phyloP scores from a whole-genome alignment of 2,113 vertebrate genomes.

The Catharus bicknelli region DNA sequence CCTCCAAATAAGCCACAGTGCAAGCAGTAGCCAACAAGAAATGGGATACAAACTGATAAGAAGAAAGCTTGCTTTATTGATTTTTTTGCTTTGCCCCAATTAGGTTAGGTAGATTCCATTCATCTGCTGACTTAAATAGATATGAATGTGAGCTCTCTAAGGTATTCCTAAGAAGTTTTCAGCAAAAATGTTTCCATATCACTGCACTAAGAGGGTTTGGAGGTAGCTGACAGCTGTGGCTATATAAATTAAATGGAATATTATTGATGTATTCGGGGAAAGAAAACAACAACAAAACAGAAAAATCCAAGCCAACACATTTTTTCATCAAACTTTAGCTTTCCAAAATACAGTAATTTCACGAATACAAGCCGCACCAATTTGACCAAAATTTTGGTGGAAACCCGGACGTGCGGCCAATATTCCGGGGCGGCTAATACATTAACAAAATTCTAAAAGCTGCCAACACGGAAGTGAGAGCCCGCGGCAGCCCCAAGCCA shows the following conservation, averaged over 20 bases:
- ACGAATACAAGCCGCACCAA: too few species aligned
- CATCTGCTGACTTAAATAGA: constrained; percentile 55
- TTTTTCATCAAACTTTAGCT: not conserved
- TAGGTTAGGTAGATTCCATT: constrained; percentile 63
- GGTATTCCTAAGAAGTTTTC: constrained; percentile 66
- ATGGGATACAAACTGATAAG: constrained; percentile 4
- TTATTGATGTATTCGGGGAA: constrained; percentile 38
- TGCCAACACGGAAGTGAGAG: too few species aligned
- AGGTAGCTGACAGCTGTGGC: constrained; percentile 38
- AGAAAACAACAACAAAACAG: not conserved
- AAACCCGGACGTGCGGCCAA: too few species aligned
- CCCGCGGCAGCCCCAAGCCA: too few species aligned
- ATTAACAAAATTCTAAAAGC: too few species aligned
- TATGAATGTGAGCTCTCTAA: constrained; percentile 65
- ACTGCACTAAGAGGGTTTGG: constrained; percentile 63
- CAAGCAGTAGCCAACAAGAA: constrained; percentile 46
- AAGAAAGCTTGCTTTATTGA: constrained; percentile 62
- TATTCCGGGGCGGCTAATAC: too few species aligned
- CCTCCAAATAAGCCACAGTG: not conserved
- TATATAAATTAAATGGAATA: constrained; percentile 65
- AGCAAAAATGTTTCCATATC: constrained; percentile 62
- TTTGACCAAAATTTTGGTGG: too few species aligned
- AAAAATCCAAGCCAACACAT: not conserved
- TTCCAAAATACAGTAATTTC: too few species aligned
- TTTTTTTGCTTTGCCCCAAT: constrained; percentile 54